phyloP scores from a whole-genome alignment of 2,888 invertebrate species.

The Scaptomyza reducta region DNA sequence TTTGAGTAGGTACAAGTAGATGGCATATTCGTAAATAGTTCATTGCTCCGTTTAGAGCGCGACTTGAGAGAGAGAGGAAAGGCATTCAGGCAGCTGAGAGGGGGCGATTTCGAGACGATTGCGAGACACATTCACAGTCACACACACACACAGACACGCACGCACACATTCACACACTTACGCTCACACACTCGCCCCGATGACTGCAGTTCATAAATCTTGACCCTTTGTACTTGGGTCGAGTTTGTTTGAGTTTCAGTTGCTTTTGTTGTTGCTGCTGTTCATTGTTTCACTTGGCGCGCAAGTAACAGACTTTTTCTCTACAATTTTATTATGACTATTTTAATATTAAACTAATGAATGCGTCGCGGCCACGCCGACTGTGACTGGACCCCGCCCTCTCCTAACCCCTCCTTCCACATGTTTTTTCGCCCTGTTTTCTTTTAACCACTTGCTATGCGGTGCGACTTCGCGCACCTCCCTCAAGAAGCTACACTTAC shows the following conservation, averaged over 20 bases:
- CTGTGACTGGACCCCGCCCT: conserved; percentile 43
- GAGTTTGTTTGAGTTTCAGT: conserved; percentile 32
- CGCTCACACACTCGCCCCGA: conserved; percentile 20
- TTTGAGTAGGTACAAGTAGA: conserved; percentile 39
- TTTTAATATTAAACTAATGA: conserved; percentile 78
- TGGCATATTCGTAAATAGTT: conserved; percentile 74
- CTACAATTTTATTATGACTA: conserved; percentile 79
- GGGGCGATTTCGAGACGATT: conserved; percentile 46
- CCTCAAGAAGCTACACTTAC: conserved; percentile 26
- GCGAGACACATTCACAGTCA: conserved; percentile 36
- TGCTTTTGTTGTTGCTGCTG: conserved; percentile 33
- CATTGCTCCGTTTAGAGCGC: conserved; percentile 69
- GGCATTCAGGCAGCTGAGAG: conserved; percentile 28
- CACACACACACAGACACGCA: conserved; percentile 14
- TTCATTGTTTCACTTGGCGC: conserved; percentile 65
- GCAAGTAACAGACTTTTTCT: conserved; percentile 58
- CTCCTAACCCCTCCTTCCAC: neutral
- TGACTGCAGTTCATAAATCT: conserved; percentile 76
- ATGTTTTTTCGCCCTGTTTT: neutral
- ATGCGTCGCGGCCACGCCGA: conserved; percentile 74
- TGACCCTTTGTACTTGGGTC: conserved; percentile 64
- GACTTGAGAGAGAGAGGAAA: conserved; percentile 37
- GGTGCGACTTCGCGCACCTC: conserved; percentile 30
- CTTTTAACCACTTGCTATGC: conserved; percentile 31
- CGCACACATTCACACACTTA: conserved; percentile 23